Evolutionary conservation across 2,888 invertebrate genomes (phyloP).

Genomic region (Sisyra terminalis): DNA sequence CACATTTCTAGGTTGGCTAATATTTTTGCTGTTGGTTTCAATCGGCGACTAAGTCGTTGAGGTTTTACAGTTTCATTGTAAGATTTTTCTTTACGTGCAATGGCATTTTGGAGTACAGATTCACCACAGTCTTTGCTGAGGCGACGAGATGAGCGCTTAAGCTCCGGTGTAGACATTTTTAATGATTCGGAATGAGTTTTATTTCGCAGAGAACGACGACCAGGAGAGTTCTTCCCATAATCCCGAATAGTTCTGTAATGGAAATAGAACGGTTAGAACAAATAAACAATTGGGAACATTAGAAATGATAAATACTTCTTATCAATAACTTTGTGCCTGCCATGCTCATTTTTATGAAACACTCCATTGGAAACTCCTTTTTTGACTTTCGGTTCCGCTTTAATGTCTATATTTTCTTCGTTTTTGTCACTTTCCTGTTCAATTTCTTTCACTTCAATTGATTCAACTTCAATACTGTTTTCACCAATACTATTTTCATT

Average conservation of each 20-base stretch:
- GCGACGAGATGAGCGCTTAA: conserved; percentile 46
- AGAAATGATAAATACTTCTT: no score
- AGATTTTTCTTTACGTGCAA: conserved; percentile 54
- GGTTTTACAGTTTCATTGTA: conserved; percentile 34
- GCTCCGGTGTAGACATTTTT: conserved; percentile 21
- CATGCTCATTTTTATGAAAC: no score
- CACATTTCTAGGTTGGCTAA: conserved; percentile 45
- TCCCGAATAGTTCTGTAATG: no score
- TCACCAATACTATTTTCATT: conserved; percentile 3
- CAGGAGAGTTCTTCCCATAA: conserved; percentile 17
- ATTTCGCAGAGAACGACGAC: conserved; percentile 26
- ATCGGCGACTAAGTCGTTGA: conserved; percentile 34
- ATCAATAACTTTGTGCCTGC: no score
- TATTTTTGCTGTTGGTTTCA: conserved; percentile 50
- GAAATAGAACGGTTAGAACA: no score
- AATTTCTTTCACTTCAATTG: conserved; percentile 11
- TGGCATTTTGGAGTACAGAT: conserved; percentile 50
- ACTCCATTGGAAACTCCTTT: neutral
- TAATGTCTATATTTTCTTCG: conserved; percentile 8
- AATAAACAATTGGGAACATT: no score
- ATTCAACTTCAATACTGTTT: conserved; percentile 9
- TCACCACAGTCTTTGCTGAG: conserved; percentile 42
- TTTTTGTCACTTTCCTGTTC: conserved; percentile 10
- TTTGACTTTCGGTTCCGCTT: neutral
- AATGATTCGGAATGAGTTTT: conserved; percentile 19